Conservation (phyloP, 2,888 invertebrate species). For the Leuctra nigra region DNA sequence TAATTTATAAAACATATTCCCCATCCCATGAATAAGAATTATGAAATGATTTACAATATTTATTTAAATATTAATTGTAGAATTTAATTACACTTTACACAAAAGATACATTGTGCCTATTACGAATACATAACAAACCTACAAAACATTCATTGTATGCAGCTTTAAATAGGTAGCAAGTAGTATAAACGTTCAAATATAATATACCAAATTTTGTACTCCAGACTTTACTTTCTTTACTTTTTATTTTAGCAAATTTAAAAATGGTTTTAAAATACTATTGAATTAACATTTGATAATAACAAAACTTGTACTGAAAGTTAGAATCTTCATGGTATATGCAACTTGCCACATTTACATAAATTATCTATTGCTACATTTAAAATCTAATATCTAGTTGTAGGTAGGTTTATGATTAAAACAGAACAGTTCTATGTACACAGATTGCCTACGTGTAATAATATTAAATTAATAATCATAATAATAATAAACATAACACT, state of each 20-base stretch:
- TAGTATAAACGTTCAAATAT: constrained; percentile 27
- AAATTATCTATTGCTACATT: neutral
- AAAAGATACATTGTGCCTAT: constrained; percentile 15
- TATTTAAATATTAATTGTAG: neutral
- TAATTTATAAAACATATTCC: too few relatives aligned
- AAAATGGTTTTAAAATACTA: constrained; percentile 10
- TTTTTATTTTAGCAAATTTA: constrained; percentile 9
- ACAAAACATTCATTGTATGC: constrained; percentile 22
- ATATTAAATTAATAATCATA: too few relatives aligned
- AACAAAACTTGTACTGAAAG: constrained; percentile 8
- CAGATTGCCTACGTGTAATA: neutral
- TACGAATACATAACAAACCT: constrained; percentile 23
- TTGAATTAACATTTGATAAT: constrained; percentile 2
- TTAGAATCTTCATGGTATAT: too few relatives aligned
- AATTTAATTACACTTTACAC: constrained; percentile 19
- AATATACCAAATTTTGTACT: constrained; percentile 21
- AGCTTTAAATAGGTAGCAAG: constrained; percentile 6
- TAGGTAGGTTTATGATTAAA: too few relatives aligned
- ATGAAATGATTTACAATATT: too few relatives aligned
- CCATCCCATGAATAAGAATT: too few relatives aligned
- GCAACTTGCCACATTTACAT: neutral
- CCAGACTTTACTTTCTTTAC: neutral
- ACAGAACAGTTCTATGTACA: constrained; percentile 10
- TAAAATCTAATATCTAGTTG: too few relatives aligned
- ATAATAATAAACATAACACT: constrained; percentile 8